Evolutionary conservation across 2,888 invertebrate genomes (phyloP).

Genomic region (Machimus rusticus): DNA sequence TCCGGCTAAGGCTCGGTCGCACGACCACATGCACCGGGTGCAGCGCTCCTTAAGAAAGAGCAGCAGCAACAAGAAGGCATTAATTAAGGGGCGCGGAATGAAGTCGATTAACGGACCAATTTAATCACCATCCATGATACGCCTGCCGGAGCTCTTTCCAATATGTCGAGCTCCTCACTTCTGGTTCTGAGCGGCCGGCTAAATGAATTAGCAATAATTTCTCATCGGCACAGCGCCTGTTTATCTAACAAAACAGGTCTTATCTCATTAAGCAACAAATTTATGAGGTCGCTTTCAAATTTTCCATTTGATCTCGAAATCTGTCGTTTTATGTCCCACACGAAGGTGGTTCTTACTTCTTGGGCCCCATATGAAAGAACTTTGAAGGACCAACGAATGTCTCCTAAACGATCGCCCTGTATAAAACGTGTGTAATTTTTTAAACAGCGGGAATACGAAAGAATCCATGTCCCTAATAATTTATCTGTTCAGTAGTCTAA

Average conservation of each 20-base stretch:
- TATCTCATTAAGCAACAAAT: slow-evolving; percentile 22
- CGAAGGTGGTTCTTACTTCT: background rate
- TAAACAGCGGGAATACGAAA: slow-evolving; percentile 30
- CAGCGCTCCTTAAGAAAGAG: slow-evolving; percentile 10
- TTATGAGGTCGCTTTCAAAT: slow-evolving; percentile 28
- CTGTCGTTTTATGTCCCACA: background rate
- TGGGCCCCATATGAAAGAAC: background rate
- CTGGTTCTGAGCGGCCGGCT: slow-evolving; percentile 22
- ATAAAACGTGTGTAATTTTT: background rate
- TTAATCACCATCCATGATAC: slow-evolving; percentile 40
- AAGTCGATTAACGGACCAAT: slow-evolving; percentile 40
- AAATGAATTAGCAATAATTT: slow-evolving; percentile 37
- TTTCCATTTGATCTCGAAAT: background rate
- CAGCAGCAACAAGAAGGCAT: slow-evolving; percentile 27
- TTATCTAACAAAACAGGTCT: slow-evolving; percentile 23
- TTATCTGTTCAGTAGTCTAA: slow-evolving; percentile 29
- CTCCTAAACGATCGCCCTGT: background rate
- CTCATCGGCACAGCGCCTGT: background rate
- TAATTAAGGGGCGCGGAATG: slow-evolving; percentile 41
- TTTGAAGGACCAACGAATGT: background rate
- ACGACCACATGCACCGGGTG: background rate
- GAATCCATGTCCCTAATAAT: slow-evolving; percentile 21
- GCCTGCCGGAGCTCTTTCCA: slow-evolving; percentile 16
- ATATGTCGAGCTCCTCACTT: slow-evolving; percentile 23
- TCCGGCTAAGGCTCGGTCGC: background rate